Conservation (phyloP, 2,797 vertebrate species). For the Mus spretus region DNA sequence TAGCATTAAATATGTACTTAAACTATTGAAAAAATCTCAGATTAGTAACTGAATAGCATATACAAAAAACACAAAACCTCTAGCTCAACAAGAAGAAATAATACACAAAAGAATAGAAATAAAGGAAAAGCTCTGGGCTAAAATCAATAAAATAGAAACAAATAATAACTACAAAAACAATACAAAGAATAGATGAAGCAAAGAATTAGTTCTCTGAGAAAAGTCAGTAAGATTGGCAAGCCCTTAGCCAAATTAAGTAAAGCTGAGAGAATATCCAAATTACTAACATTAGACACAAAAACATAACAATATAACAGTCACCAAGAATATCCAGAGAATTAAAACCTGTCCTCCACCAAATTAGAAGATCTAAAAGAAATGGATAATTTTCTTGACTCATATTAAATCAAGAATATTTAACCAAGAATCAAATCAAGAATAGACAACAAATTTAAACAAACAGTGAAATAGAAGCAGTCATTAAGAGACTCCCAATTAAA, state of each 20-base stretch:
- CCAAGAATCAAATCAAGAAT: not conserved
- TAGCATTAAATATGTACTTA: not conserved
- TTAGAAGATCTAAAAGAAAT: not conserved
- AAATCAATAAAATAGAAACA: not conserved
- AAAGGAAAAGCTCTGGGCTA: not conserved
- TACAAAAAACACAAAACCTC: not conserved
- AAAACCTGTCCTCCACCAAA: not conserved
- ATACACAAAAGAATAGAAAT: not conserved
- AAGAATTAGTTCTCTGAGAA: not conserved
- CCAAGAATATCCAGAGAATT: not conserved
- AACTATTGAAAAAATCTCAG: not conserved
- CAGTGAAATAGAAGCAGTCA: not conserved
- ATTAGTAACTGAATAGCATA: not conserved
- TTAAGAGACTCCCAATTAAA: not conserved
- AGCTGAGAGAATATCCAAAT: not conserved
- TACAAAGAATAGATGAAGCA: not conserved
- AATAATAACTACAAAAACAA: not conserved
- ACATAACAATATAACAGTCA: not conserved
- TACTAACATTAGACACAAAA: not conserved
- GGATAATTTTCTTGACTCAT: not conserved
- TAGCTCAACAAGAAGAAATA: not conserved
- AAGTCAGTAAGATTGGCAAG: not conserved
- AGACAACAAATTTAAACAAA: not conserved
- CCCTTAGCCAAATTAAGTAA: too few species aligned
- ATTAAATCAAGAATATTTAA: not conserved